These are phyloP conservation scores for Myoxocephalus aenaeus DNA, from an alignment of 2,797 vertebrate species.

Conservation along the genomic window DNA sequence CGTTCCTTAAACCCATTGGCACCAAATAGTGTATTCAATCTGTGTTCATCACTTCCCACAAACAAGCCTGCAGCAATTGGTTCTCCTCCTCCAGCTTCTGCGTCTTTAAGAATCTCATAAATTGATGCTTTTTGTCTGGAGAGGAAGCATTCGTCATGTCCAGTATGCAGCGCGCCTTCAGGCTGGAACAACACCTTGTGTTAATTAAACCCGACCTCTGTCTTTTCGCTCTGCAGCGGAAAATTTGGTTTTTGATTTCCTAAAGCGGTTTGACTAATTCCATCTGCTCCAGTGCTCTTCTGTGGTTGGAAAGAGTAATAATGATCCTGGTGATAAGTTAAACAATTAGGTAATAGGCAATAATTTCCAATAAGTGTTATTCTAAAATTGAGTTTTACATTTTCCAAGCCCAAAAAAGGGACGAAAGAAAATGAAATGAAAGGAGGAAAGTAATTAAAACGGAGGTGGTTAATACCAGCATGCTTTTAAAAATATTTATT, in stretches of 20 bases:
- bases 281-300: constrained; percentile 35
- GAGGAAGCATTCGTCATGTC: constrained; percentile 32
- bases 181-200: constrained; percentile 43
- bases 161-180: constrained; percentile 28
- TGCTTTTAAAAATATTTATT: constrained; percentile 43
- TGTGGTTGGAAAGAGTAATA: constrained; percentile 60
- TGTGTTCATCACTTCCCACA: constrained; percentile 37
- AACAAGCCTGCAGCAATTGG: constrained; percentile 25
- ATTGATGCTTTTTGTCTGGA: constrained; percentile 25
- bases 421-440: constrained; percentile 72
- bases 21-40: constrained; percentile 39
- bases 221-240: constrained; percentile 23
- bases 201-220: constrained; percentile 71
- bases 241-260: constrained; percentile 50
- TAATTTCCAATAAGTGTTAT: constrained; percentile 81
- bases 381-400: constrained; percentile 80
- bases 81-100: constrained; percentile 10
- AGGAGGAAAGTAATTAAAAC: constrained; percentile 79
- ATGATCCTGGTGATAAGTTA: constrained; percentile 69
- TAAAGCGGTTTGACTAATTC: constrained; percentile 65
- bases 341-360: constrained; percentile 78
- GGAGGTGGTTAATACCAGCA: constrained; percentile 71
- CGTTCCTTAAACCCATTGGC: neutral
- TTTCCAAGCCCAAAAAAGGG: constrained; percentile 60
- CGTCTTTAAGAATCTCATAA: constrained; percentile 10